Base-by-base conservation (phyloP, 1,140 invertebrate genomes). In the Camponotus pennsylvanicus region DNA sequence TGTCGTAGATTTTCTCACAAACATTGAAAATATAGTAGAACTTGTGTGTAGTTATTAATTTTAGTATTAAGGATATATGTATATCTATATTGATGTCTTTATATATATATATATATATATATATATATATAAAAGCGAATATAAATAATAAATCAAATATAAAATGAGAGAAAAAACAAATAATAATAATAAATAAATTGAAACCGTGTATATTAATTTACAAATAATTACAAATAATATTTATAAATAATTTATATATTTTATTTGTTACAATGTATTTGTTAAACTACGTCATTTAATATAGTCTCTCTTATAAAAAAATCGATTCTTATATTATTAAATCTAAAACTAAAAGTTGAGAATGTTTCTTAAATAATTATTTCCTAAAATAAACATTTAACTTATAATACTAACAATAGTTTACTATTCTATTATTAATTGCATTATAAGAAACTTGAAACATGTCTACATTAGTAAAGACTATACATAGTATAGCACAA, bases 391-490 rank as follows among this genome's bases (percentile, higher is more conserved):
- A 61, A 37, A 11, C 18, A 18, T 21, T 34, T 52, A 11, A 9
- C 27, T 49, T 78, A 11, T 49, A 27, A 27, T 27, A 27, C 27
- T 27, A 27, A 49, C 5, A 64, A 64, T 64, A 52, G 11, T n/a
- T 27, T 61, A 61, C 42, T 61, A 32, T 27, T 63, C 40, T 18
- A 1, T 64, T n/a, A 49, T 64, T 77, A 34, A 77, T 0, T 21
- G 37, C 32, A 75, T 27, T 27, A 13, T 59, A 3, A 76, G 3
- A 40, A 40, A 40, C 13, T 76, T 76, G 71, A 76, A 76, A 76
- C 7, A 27, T 27, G 34, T 9, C 0, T 59, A 6, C 40, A 59
- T 42, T 42, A 42, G 55, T 57, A 73, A 37, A 57, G 34, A 75
- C 59, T 61, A 27, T 32, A 21, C 18, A 27, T 15, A 32, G 4